Conservation (phyloP, 2,113 vertebrate species). For the Sphaerodactylus townsendi region DNA sequence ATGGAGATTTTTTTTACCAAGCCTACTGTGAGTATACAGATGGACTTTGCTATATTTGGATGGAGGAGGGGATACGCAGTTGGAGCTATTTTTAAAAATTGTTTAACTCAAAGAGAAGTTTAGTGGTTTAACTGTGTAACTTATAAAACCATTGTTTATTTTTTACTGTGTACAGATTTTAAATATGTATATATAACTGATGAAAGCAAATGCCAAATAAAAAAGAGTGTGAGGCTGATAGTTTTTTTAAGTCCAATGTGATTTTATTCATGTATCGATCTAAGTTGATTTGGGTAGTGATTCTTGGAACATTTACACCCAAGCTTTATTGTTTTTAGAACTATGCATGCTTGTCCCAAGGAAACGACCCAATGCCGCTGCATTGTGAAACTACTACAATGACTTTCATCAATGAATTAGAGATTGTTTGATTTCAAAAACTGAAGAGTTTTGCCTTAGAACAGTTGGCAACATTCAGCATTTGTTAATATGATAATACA, state of each 20-base stretch:
- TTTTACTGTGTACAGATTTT: slow-evolving; percentile 78
- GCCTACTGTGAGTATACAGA: slow-evolving; percentile 68
- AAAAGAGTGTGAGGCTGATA: slow-evolving; percentile 43
- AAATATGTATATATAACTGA: slow-evolving; percentile 81
- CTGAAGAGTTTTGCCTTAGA: too few relatives aligned
- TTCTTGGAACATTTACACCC: background rate
- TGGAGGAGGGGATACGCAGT: background rate
- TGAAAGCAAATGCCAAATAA: slow-evolving; percentile 71
- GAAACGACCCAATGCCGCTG: background rate
- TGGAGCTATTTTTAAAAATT: slow-evolving; percentile 29
- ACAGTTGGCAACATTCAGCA: too few relatives aligned
- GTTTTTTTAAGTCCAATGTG: background rate
- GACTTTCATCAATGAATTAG: too few relatives aligned
- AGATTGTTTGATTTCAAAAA: too few relatives aligned
- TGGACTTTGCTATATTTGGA: slow-evolving; percentile 24
- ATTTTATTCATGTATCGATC: background rate
- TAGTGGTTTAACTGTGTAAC: slow-evolving; percentile 76
- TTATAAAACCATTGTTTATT: slow-evolving; percentile 81
- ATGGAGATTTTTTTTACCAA: slow-evolving; percentile 83
- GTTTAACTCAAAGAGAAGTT: slow-evolving; percentile 49
- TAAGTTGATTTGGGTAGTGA: background rate
- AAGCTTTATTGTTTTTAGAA: background rate
- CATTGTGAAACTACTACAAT: background rate
- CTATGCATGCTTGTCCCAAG: background rate
- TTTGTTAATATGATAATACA: too few relatives aligned